Conservation (phyloP, 2,113 vertebrate genomes). For the Salvelinus alpinus region DNA sequence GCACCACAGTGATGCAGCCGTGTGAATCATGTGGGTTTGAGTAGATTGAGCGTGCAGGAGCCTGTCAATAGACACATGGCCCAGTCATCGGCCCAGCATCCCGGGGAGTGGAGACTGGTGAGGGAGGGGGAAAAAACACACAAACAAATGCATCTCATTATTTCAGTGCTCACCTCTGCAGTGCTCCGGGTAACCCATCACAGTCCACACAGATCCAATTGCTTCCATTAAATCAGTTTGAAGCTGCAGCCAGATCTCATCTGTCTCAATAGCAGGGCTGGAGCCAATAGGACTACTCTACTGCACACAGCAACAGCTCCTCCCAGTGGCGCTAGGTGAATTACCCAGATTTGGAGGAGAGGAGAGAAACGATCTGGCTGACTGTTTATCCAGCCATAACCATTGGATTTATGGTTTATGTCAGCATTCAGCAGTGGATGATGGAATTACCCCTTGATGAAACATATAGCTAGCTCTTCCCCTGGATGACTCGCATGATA, state of each 20-base stretch:
- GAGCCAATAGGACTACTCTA: constrained; percentile 32
- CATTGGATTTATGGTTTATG: constrained; percentile 43
- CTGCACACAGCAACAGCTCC: constrained; percentile 71
- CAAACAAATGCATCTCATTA: constrained; percentile 82
- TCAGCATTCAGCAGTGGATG: constrained; percentile 9
- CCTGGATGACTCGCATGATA: neutral
- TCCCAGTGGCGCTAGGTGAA: constrained; percentile 14
- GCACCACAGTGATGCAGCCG: constrained; percentile 70
- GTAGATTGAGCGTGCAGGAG: constrained; percentile 66
- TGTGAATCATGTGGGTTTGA: constrained; percentile 53
- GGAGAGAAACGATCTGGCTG: neutral
- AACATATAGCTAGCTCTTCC: neutral
- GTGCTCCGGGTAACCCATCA: constrained; percentile 74
- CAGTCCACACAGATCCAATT: constrained; percentile 77
- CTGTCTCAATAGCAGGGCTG: constrained; percentile 64
- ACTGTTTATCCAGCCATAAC: constrained; percentile 3
- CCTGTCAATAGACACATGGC: constrained; percentile 71
- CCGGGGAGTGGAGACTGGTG: constrained; percentile 27
- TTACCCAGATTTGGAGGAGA: neutral
- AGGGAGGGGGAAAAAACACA: constrained; percentile 19
- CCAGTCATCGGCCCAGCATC: constrained; percentile 63
- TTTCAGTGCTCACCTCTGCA: constrained; percentile 68
- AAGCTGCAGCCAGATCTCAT: constrained; percentile 75
- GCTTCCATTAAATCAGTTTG: constrained; percentile 79
- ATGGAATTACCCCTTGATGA: neutral